Base-by-base conservation (phyloP, 2,888 invertebrate species). In the Agrotis exclamationis region DNA sequence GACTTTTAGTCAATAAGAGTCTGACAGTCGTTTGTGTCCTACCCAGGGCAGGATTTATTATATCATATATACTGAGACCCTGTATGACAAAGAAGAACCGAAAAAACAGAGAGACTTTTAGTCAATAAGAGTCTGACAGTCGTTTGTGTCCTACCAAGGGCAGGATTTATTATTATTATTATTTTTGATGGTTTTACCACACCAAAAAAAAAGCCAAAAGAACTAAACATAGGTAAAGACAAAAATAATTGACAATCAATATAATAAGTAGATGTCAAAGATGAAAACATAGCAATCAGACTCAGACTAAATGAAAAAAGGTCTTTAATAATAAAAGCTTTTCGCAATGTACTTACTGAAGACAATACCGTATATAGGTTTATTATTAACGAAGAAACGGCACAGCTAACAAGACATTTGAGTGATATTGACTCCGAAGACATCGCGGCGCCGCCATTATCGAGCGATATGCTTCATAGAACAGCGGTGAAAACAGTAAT, bases 341-440 rank as follows among this genome's bases (percentile, higher is more conserved):
- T 24, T 14, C 18, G 0, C 50, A 47, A 47, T 45, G 9, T n/a
- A 22, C 14, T 58, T 11, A 58, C 48, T 28, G 22, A 28, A 58
- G 11, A 16, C 20, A 50, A 60, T 57, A 47, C 24, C 22, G 14
- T 51, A 9, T 22, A 47, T 16, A n/a, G 18, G 18, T 58, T 50
- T 79, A 58, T 65, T 76, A 56, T 59, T 47, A 67, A 1, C 20
- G 20, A n/a, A 22, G 28, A 44, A 54, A 22, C 58, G 47, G 18
- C 16, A 63, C 39, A 24, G 16, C n/a, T 75, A 75, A 75, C 45
- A 47, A 74, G 75, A 74, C 28, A 58, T 80, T 57, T 64, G 63
- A 80, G 44, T 48, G 45, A 68, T 63, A 59, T 74, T 53, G 54
- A n/a, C 48, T 24, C 24, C 3, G 44, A 60, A 80, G 80, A 67